Evolutionary conservation across 2,113 vertebrate species (phyloP), one percentile per base, ranked within the genome.

Genomic region (Charadrius vociferus): DNA sequence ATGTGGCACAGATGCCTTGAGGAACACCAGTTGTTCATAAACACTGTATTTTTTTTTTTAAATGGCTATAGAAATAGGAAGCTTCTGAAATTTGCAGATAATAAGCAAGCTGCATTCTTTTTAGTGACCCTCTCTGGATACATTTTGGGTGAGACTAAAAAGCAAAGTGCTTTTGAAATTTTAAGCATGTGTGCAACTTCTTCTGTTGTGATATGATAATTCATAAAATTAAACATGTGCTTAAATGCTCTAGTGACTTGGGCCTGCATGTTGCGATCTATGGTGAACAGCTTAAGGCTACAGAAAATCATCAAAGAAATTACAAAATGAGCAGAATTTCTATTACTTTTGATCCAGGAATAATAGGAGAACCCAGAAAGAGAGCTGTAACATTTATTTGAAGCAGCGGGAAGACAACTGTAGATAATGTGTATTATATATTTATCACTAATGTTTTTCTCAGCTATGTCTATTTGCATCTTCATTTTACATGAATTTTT

Each of bases 221-320:
- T 95, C 73, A 59, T 80, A 93, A 94, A 97, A 82, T 81, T 91
- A 90, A 85, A 73, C 49, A 36, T 73, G 74, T 96, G 78, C 70
- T 93, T 90, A 93, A 96, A 96, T 91, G 95, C 73, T 94, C 93
- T 81, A 52, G 61, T 92, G 83, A 72, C 19, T 93, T 92, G 43
- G 26, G 62, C 82, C 95, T 91, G 43, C 73, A 73, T 95, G 73
- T 88, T 86, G 82, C 1, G 1, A 78, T 90, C 72, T 86, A 52
- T 91, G 82, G 94, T 66, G 93, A 96, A 96, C 78, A 95, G 81
- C 93, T 94, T 97, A 91, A 93, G 81, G 77, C 71, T 97, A 96
- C 95, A 96, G 95, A 88, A 97, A 80, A 94, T 78, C 94, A 96
- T 95, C 80, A 98, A 95, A 94, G 90, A 96, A 87, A 97, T 79